These are phyloP conservation scores for Tachystola acroxantha DNA, from an alignment of 2,888 invertebrate genomes.

Conservation along the genomic window DNA sequence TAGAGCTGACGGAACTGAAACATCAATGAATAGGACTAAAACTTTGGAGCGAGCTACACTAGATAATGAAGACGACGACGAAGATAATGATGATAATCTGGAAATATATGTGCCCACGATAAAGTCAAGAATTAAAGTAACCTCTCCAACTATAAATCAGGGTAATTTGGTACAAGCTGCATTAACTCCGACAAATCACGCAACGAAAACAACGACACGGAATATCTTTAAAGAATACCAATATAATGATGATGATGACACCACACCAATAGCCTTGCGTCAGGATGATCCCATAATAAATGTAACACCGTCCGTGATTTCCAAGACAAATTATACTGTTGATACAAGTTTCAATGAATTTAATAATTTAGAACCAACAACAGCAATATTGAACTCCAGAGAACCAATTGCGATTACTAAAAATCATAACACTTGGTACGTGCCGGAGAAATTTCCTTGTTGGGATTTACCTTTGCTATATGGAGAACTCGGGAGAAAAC, in stretches of 20 bases:
- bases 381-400: constrained; percentile 16
- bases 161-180: neutral
- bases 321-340: neutral
- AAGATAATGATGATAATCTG: constrained; percentile 16
- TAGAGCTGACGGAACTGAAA: constrained; percentile 10
- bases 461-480: constrained; percentile 59
- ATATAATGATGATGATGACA: neutral
- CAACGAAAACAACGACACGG: constrained; percentile 7
- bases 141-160: neutral
- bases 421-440: constrained; percentile 41
- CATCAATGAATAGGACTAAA: constrained; percentile 5
- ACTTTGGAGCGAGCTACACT: no score
- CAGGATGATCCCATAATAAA: neutral
- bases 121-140: neutral
- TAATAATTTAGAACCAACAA: constrained; percentile 48
- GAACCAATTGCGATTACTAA: constrained; percentile 5
- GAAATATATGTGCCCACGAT: constrained; percentile 10
- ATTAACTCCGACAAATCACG: constrained; percentile 6
- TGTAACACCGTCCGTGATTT: neutral
- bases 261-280: neutral
- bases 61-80: constrained; percentile 14
- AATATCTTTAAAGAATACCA: constrained; percentile 17
- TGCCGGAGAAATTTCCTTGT: constrained; percentile 53
- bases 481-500: constrained; percentile 35
- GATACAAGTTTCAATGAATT: constrained; percentile 32